A percentile compares a stretch with the other conserved stretches of the same genome.
phyloP scores from a whole-genome alignment of 2,888 invertebrate species.

The Mimachlamys varia region DNA sequence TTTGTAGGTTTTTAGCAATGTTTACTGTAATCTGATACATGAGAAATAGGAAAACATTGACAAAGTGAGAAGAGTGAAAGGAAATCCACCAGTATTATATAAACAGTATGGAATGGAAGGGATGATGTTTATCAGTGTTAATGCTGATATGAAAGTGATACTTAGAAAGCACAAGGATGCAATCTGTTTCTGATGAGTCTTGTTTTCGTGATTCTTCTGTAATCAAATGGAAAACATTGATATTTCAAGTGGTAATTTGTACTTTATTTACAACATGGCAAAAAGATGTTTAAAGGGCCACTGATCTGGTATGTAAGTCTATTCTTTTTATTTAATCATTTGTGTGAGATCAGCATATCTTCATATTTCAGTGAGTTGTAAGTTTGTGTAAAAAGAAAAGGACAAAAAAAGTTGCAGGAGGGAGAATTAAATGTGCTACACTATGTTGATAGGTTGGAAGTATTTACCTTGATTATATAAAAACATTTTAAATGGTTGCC shows the following conservation, averaged over 20 bases:
- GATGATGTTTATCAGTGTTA: not conserved
- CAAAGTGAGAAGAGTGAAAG: not conserved
- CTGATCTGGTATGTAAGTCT: not conserved
- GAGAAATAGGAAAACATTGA: not conserved
- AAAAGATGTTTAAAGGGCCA: not conserved
- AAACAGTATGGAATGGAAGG: too few relatives aligned
- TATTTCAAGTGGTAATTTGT: not conserved
- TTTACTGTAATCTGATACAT: not conserved
- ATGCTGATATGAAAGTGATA: too few relatives aligned
- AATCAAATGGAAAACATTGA: not conserved
- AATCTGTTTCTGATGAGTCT: not conserved
- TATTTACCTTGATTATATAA: conserved; percentile 32
- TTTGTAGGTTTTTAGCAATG: not conserved
- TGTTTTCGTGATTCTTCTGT: not conserved
- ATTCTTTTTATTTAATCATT: conserved; percentile 19
- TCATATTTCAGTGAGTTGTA: conserved; percentile 3
- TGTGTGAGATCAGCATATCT: conserved; percentile 29
- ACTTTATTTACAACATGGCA: not conserved
- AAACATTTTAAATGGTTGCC: not conserved
- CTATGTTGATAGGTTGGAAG: conserved; percentile 16
- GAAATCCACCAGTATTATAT: too few relatives aligned
- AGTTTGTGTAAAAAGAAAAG: not conserved
- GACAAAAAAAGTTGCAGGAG: not conserved
- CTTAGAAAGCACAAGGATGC: not conserved
- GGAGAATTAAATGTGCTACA: conserved; percentile 15